phyloP scores from a whole-genome alignment of 2,113 vertebrate genomes.

The Manacus vitellinus region DNA sequence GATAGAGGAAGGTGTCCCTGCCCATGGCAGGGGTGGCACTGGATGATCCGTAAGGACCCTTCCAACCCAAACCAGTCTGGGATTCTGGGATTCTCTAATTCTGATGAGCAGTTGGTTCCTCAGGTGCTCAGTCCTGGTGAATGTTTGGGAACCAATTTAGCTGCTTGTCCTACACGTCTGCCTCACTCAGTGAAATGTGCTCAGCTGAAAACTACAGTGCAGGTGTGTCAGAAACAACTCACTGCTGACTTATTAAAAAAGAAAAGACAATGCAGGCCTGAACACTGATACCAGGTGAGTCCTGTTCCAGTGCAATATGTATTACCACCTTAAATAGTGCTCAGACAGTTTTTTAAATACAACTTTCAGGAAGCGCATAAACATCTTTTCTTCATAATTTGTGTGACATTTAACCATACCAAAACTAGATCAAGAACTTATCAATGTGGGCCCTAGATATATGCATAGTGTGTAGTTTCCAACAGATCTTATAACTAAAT shows the following conservation, averaged over 20 bases:
- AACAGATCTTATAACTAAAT: not conserved
- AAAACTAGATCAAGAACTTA: not conserved
- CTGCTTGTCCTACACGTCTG: not conserved
- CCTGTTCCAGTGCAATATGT: accelerated
- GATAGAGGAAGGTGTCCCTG: not conserved
- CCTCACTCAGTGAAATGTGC: not conserved
- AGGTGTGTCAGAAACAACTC: not conserved
- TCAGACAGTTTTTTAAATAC: not conserved
- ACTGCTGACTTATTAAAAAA: not conserved
- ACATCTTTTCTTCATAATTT: not conserved
- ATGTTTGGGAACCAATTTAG: not conserved
- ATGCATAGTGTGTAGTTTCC: not conserved
- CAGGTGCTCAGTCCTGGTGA: not conserved
- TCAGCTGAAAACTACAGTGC: not conserved
- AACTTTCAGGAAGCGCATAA: not conserved
- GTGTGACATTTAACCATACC: not conserved
- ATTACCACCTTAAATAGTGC: not conserved
- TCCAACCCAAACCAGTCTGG: not conserved
- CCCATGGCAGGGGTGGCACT: not conserved
- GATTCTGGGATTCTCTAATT: not conserved
- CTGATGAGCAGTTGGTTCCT: not conserved
- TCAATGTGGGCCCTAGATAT: not conserved
- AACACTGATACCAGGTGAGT: not conserved
- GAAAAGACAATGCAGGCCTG: not conserved
- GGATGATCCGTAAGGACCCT: not conserved